Conservation (phyloP, 2,113 vertebrate species). For the Tachuris rubrigastra region DNA sequence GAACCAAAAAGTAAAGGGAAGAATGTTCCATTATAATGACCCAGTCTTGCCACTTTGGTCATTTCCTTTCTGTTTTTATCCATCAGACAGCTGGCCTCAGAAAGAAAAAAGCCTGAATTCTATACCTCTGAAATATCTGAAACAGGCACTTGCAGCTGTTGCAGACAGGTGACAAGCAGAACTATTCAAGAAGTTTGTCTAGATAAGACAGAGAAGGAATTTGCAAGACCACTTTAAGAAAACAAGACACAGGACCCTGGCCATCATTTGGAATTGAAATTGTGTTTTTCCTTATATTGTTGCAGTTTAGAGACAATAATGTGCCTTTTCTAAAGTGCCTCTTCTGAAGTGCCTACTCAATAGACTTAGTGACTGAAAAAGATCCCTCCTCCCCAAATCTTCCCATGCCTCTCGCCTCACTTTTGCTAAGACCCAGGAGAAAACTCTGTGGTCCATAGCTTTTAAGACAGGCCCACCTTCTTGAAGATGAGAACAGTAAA, state of each 20-base stretch:
- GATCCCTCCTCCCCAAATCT: not conserved
- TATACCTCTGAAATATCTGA: constrained; percentile 18
- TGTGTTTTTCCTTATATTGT: not conserved
- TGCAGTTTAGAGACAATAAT: not conserved
- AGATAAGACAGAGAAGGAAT: not conserved
- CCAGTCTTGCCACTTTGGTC: not conserved
- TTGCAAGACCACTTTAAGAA: not conserved
- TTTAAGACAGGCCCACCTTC: not conserved
- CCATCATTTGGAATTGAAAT: not conserved
- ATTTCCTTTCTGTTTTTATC: not conserved
- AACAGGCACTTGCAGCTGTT: constrained; percentile 45
- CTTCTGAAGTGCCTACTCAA: not conserved
- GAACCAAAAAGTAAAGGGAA: not conserved
- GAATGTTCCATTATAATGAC: not conserved
- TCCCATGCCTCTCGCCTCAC: not conserved
- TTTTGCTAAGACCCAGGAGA: not conserved
- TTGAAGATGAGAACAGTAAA: not conserved
- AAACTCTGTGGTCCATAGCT: not conserved
- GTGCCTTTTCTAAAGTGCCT: not conserved
- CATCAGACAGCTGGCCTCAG: constrained; percentile 44
- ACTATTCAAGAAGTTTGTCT: not conserved
- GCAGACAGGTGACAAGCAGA: constrained; percentile 15
- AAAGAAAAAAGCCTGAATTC: not conserved
- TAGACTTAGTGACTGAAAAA: not conserved
- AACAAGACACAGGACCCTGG: not conserved